Evolutionary conservation across 2,113 vertebrate genomes (phyloP).

Genomic region (Pygoscelis adeliae): DNA sequence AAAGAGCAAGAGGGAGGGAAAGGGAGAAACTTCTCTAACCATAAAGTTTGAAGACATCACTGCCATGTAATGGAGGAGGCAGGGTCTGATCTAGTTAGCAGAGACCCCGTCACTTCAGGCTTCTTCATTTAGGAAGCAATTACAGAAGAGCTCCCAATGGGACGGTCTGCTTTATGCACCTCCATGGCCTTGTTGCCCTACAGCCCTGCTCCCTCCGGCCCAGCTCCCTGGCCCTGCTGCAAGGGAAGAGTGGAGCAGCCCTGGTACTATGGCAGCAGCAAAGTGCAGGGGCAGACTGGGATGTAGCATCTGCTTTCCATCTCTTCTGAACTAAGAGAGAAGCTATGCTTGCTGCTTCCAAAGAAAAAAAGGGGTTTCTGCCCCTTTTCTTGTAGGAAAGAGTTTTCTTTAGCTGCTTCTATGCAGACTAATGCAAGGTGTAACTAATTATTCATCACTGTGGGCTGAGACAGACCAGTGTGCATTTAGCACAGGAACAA

Average conservation of each 20-base stretch:
- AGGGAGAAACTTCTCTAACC: not conserved
- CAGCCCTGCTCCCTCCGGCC: not conserved
- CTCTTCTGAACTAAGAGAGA: not conserved
- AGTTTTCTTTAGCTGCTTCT: not conserved
- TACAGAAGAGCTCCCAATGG: not conserved
- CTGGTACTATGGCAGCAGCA: accelerated
- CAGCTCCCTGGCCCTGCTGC: too few relatives aligned
- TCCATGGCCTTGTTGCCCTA: not conserved
- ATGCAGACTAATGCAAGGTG: not conserved
- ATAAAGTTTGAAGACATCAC: not conserved
- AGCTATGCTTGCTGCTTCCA: not conserved
- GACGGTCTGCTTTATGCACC: not conserved
- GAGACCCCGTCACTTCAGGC: not conserved
- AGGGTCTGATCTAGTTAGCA: not conserved
- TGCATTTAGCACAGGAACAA: not conserved
- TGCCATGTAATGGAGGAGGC: not conserved
- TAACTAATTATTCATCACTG: not conserved
- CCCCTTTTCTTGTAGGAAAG: not conserved
- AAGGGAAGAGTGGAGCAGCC: not conserved
- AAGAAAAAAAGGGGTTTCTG: accelerated
- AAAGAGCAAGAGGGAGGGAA: not conserved
- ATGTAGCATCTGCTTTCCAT: not conserved
- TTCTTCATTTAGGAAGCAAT: not conserved
- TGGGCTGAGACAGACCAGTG: not conserved
- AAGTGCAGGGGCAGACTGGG: not conserved